Evolutionary conservation across 2,888 invertebrate genomes (phyloP).

Genomic region (Gymnocheta viridis): DNA sequence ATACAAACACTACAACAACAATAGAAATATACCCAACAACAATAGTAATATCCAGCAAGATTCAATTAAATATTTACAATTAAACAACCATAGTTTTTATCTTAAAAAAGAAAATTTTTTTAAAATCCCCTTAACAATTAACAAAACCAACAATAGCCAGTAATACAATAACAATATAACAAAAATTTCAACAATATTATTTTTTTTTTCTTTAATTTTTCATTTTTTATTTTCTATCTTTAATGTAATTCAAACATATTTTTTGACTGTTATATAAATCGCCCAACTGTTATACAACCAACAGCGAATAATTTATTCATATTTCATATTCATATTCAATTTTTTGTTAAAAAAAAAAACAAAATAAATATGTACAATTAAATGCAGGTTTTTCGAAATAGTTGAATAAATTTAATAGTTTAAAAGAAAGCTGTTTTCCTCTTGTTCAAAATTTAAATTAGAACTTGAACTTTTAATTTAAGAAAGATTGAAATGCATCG

Average conservation of each 20-base stretch:
- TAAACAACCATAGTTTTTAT: conserved; percentile 55
- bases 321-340: conserved; percentile 69
- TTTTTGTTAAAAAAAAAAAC: too few relatives aligned
- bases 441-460: too few relatives aligned
- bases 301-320: conserved; percentile 70
- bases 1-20: conserved; percentile 27
- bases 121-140: conserved; percentile 41
- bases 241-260: background rate
- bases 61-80: conserved; percentile 49
- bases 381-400: conserved; percentile 12
- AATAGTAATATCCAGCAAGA: conserved; percentile 41
- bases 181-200: conserved; percentile 44
- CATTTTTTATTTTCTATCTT: conserved; percentile 1
- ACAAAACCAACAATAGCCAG: conserved; percentile 66
- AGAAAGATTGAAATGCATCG: too few relatives aligned
- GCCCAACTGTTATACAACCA: conserved; percentile 53
- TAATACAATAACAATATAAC: conserved; percentile 58
- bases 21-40: conserved; percentile 52
- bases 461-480: too few relatives aligned
- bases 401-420: background rate
- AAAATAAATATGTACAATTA: background rate
- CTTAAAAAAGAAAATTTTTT: conserved; percentile 47
- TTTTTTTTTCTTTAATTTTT: background rate
- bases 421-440: too few relatives aligned
- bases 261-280: conserved; percentile 55